A percentile compares a stretch with the other conserved stretches of the same genome.
Evolutionary conservation across 2,797 vertebrate genomes (phyloP).

Genomic region (Carcharodon carcharias): DNA sequence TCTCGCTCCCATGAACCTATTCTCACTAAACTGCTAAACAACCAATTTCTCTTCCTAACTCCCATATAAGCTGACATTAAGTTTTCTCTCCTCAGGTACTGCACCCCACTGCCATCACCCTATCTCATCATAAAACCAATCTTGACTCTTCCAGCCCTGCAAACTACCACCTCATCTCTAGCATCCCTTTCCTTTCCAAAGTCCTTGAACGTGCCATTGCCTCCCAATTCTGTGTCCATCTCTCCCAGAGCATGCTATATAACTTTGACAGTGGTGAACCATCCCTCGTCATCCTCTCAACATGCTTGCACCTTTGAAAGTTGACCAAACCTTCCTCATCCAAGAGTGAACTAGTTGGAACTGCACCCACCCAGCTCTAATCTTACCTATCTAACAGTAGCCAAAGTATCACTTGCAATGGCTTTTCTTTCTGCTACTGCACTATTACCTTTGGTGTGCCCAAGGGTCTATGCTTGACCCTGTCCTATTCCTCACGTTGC

Average conservation of each 20-base stretch:
- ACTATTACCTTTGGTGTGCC: background rate
- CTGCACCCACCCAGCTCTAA: background rate
- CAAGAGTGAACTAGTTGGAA: background rate
- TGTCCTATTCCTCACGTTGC: background rate
- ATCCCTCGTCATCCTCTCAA: background rate
- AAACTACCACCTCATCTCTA: background rate
- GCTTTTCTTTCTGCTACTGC: background rate
- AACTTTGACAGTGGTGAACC: background rate
- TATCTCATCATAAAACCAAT: background rate
- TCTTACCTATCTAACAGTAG: background rate
- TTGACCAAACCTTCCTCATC: background rate
- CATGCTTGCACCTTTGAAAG: background rate
- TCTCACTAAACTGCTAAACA: too few species aligned
- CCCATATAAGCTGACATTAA: too few species aligned
- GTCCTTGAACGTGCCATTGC: background rate
- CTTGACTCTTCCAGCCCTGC: background rate
- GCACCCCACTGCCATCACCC: too few species aligned
- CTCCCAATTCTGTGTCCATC: background rate
- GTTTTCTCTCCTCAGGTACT: too few species aligned
- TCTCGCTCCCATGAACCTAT: too few species aligned
- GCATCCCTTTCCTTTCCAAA: background rate
- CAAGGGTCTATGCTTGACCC: background rate
- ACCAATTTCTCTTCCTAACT: too few species aligned
- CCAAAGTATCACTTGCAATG: background rate
- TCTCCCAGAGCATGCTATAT: background rate